Conservation (phyloP, 2,113 vertebrate genomes). For the Ictalurus punctatus region DNA sequence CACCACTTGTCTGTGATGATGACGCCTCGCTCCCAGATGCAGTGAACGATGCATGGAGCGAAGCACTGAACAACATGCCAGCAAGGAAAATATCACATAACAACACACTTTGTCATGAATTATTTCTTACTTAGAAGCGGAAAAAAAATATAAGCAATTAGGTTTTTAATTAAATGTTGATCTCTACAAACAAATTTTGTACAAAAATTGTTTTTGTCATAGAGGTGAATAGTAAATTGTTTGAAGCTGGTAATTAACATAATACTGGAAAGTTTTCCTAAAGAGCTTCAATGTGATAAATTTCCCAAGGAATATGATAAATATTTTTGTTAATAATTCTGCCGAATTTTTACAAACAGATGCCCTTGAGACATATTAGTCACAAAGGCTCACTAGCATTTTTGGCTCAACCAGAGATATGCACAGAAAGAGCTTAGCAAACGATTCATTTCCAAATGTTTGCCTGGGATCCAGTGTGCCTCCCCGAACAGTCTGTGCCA, state of each 20-base stretch:
- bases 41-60: too few relatives aligned
- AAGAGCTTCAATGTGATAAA: background rate
- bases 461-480: constrained; percentile 34
- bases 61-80: too few relatives aligned
- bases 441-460: constrained; percentile 46
- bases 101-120: background rate
- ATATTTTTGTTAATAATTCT: background rate
- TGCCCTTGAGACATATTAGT: constrained; percentile 51
- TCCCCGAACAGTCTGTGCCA: constrained; percentile 41
- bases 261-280: too few relatives aligned
- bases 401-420: constrained; percentile 32
- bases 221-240: background rate
- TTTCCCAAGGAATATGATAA: background rate
- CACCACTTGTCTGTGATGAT: too few relatives aligned
- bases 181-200: background rate
- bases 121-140: background rate
- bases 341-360: constrained; percentile 47
- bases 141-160: too few relatives aligned
- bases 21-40: too few relatives aligned
- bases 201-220: background rate
- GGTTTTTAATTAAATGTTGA: background rate
- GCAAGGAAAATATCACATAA: background rate
- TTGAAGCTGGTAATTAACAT: background rate
- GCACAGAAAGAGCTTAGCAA: constrained; percentile 40
- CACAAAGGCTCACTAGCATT: background rate